A percentile compares a stretch with the other conserved stretches of the same genome.
Evolutionary conservation across 2,113 vertebrate genomes (phyloP).

Genomic region (Semnornis frantzii): DNA sequence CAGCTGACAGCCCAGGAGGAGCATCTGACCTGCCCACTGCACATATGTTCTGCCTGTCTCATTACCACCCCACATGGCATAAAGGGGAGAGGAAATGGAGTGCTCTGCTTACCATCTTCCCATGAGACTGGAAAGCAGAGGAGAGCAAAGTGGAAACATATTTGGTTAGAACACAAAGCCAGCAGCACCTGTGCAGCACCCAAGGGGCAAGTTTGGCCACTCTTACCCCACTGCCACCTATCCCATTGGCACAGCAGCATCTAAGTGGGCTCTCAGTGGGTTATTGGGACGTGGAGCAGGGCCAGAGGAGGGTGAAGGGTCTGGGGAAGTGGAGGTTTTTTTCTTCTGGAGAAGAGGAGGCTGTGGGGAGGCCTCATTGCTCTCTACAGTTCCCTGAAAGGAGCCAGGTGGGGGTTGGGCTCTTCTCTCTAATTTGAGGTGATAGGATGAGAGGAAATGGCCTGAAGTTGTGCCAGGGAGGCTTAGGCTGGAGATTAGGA

Average conservation of each 20-base stretch:
- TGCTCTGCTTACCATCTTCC: conserved; percentile 95
- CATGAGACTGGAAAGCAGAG: conserved; percentile 91
- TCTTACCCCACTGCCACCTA: background rate
- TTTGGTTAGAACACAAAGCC: background rate
- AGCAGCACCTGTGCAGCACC: conserved; percentile 8
- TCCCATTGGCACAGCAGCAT: accelerated
- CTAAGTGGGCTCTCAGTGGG: background rate
- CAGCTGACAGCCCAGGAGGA: conserved; percentile 34
- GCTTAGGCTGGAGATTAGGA: no score
- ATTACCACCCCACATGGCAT: background rate
- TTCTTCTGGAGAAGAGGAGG: no score
- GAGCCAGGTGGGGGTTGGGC: no score
- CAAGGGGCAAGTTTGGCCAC: background rate
- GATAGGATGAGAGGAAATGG: no score
- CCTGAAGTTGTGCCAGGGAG: no score
- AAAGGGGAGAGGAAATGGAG: background rate
- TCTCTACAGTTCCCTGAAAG: no score
- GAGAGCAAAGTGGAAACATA: conserved; percentile 71
- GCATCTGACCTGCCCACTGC: conserved; percentile 14
- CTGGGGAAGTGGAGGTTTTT: no score
- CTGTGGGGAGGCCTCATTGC: no score
- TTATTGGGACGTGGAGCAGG: no score
- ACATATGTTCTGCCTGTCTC: conserved; percentile 2
- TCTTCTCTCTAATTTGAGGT: no score
- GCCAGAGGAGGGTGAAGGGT: no score